Evolutionary conservation across 1,140 invertebrate genomes (phyloP).

Genomic region (Plodia interpunctella): DNA sequence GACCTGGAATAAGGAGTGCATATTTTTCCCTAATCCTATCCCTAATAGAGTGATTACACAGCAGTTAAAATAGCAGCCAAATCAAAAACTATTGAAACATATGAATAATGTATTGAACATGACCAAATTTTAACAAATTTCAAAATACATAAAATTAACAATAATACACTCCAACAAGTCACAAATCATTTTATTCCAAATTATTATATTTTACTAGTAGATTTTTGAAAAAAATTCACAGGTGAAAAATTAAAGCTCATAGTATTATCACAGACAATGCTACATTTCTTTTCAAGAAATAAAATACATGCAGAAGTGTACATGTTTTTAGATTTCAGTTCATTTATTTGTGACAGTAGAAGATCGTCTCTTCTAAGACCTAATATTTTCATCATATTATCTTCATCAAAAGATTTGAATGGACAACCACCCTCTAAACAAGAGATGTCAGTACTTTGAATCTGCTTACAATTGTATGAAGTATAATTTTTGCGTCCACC

Average conservation of each 20-base stretch:
- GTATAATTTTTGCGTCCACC: constrained; percentile 80
- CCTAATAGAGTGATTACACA: too few species aligned
- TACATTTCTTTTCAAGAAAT: constrained; percentile 30
- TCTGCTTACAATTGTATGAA: constrained; percentile 75
- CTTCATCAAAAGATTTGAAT: constrained; percentile 78
- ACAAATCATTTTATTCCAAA: not conserved
- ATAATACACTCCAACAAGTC: not conserved
- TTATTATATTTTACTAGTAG: not conserved
- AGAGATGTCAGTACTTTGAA: constrained; percentile 69
- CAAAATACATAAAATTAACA: not conserved
- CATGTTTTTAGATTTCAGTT: constrained; percentile 32
- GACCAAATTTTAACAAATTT: too few species aligned
- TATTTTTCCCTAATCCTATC: too few species aligned
- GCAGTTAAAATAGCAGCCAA: too few species aligned
- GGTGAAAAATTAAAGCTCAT: constrained; percentile 50
- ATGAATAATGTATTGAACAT: too few species aligned
- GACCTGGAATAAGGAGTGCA: too few species aligned
- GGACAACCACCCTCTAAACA: constrained; percentile 80
- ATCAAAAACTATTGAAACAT: too few species aligned
- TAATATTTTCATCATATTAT: constrained; percentile 49
- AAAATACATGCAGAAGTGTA: constrained; percentile 50
- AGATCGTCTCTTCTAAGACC: constrained; percentile 23
- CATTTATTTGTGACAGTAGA: constrained; percentile 41
- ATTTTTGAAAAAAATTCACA: constrained; percentile 22
- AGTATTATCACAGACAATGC: constrained; percentile 36